Conservation (phyloP, 1,140 invertebrate species). For the Drosophila chauvacae region DNA sequence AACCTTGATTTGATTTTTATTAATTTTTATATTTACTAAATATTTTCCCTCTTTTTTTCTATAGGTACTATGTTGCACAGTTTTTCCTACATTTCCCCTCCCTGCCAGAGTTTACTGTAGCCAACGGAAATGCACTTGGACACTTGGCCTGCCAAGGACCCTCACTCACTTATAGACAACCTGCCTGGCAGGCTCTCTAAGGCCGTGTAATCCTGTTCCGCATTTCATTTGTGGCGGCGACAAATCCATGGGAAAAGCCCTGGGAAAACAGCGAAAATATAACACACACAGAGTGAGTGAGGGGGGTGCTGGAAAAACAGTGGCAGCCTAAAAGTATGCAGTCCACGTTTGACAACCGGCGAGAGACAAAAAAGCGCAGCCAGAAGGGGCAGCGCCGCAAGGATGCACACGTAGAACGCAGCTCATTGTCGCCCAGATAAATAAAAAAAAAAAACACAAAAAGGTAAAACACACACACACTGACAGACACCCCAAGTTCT, state of each 20-base stretch:
- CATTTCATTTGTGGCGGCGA: conserved; percentile 58
- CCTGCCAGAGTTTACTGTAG: neutral
- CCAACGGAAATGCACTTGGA: conserved; percentile 28
- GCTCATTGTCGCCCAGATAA: conserved; percentile 65
- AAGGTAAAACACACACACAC: neutral
- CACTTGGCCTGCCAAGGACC: conserved; percentile 29
- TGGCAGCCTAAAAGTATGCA: conserved; percentile 67
- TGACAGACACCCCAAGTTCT: neutral
- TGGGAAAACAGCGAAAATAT: conserved; percentile 2
- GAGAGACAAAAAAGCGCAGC: conserved; percentile 69
- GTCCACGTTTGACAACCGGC: conserved; percentile 68
- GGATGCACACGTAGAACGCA: conserved; percentile 75
- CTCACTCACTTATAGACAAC: conserved; percentile 47
- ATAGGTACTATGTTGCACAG: neutral
- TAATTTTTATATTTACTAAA: neutral
- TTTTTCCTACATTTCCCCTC: neutral
- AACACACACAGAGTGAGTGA: neutral
- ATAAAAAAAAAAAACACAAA: conserved; percentile 6
- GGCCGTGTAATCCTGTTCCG: conserved; percentile 49
- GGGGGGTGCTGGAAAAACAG: conserved; percentile 7
- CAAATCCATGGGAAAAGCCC: conserved; percentile 18
- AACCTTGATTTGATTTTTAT: neutral
- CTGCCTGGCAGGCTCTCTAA: conserved; percentile 10
- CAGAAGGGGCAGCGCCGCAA: conserved; percentile 31
- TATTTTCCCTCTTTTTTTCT: neutral